These are phyloP conservation scores for Mesoligia furuncula DNA, from an alignment of 2,888 invertebrate genomes.

Conservation along the genomic window DNA sequence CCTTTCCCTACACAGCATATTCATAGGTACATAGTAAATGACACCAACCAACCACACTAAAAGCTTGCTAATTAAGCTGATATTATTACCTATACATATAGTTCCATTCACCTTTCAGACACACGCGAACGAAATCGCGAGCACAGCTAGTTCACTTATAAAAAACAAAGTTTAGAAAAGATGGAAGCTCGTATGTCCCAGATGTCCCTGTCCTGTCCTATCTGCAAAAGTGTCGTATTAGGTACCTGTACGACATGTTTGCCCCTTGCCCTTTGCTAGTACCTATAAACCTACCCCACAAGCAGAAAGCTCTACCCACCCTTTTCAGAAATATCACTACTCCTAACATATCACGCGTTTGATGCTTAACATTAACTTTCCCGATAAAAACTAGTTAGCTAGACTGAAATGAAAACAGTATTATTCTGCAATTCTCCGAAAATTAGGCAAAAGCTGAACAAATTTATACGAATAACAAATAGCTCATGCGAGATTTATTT, in stretches of 20 bases:
- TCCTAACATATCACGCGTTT: neutral
- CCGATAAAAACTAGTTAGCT: conserved; percentile 5
- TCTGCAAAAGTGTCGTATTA: neutral
- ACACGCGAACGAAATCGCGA: neutral
- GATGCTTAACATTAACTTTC: neutral
- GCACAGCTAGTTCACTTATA: neutral
- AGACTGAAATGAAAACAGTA: conserved; percentile 23
- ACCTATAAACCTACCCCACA: neutral
- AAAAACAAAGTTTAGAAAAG: neutral
- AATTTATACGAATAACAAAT: conserved; percentile 24
- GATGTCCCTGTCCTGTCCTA: neutral
- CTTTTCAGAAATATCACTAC: neutral
- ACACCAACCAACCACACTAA: too few species aligned
- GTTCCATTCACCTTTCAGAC: too few species aligned
- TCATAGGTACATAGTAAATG: too few species aligned
- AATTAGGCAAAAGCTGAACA: conserved; percentile 17
- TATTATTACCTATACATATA: too few species aligned
- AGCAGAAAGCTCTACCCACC: neutral
- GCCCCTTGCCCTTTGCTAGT: neutral
- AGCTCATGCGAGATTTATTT: conserved; percentile 29
- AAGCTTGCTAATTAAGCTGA: too few species aligned
- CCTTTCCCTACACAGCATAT: too few species aligned
- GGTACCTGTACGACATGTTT: neutral
- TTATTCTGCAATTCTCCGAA: conserved; percentile 18
- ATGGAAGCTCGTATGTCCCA: neutral